phyloP scores from a whole-genome alignment of 2,888 invertebrate species.

The Mesorhabditis belari region DNA sequence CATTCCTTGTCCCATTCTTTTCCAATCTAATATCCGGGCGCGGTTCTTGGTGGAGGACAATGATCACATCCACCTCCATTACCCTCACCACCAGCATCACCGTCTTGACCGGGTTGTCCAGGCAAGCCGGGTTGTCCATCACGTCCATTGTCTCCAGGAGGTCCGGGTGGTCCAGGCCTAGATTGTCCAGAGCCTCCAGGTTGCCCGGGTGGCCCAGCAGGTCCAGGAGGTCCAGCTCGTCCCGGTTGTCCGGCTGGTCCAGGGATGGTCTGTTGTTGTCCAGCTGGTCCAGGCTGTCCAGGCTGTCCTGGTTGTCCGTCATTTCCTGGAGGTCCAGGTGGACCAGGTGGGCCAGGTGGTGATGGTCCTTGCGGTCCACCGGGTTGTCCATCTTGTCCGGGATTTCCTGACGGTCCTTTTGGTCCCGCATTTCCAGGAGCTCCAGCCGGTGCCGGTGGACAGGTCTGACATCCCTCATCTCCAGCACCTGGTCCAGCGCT shows the following conservation, averaged over 20 bases:
- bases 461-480: slow-evolving; percentile 37
- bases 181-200: slow-evolving; percentile 34
- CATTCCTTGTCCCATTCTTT: no score
- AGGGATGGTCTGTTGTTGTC: slow-evolving; percentile 22
- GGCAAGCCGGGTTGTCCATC: slow-evolving; percentile 34
- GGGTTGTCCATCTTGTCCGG: slow-evolving; percentile 55
- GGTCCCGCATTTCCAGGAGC: slow-evolving; percentile 37
- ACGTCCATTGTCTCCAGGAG: slow-evolving; percentile 32
- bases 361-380: slow-evolving; percentile 59
- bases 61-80: slow-evolving; percentile 34
- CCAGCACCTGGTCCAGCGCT: slow-evolving; percentile 21
- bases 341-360: slow-evolving; percentile 36
- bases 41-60: slow-evolving; percentile 42
- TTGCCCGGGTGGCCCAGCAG: slow-evolving; percentile 33
- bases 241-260: slow-evolving; percentile 32
- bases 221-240: slow-evolving; percentile 31
- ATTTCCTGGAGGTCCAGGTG: slow-evolving; percentile 36
- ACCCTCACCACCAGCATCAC: slow-evolving; percentile 24
- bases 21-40: slow-evolving; percentile 38
- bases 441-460: slow-evolving; percentile 38
- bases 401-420: slow-evolving; percentile 33
- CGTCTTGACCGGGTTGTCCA: slow-evolving; percentile 32
- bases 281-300: slow-evolving; percentile 35
- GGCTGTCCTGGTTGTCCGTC: slow-evolving; percentile 29
- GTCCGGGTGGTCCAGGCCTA: slow-evolving; percentile 35